Evolutionary conservation across 2,888 invertebrate species (phyloP).

Genomic region (Parnassius mnemosyne): DNA sequence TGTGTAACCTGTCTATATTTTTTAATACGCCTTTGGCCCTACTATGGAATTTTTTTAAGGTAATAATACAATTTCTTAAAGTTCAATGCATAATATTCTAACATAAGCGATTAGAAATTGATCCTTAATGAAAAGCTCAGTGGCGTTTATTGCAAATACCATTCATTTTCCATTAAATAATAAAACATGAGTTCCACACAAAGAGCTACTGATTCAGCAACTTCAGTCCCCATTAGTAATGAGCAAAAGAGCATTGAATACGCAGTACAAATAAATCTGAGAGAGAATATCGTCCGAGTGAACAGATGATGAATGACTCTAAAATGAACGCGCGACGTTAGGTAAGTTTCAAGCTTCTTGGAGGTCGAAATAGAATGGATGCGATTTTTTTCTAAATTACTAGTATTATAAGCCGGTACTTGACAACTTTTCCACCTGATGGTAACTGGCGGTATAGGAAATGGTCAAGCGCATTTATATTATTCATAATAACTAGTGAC

Average conservation of each 20-base stretch:
- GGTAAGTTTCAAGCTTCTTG: slow-evolving; percentile 9
- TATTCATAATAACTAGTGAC: background rate
- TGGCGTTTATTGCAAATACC: background rate
- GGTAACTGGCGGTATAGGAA: background rate
- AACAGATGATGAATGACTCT: slow-evolving; percentile 70
- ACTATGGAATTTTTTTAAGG: too few relatives aligned
- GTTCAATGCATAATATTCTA: too few relatives aligned
- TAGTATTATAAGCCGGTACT: too few relatives aligned
- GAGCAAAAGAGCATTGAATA: slow-evolving; percentile 51
- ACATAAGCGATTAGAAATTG: too few relatives aligned
- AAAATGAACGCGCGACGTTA: slow-evolving; percentile 52
- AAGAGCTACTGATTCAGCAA: slow-evolving; percentile 40
- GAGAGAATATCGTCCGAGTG: slow-evolving; percentile 50
- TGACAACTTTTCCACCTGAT: too few relatives aligned
- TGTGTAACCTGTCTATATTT: too few relatives aligned
- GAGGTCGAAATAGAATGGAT: too few relatives aligned
- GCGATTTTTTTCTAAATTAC: too few relatives aligned
- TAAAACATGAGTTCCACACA: slow-evolving; percentile 16
- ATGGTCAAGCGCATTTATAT: background rate
- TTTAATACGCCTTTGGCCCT: too few relatives aligned
- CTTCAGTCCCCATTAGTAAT: slow-evolving; percentile 51
- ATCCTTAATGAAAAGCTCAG: too few relatives aligned
- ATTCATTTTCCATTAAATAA: slow-evolving; percentile 18
- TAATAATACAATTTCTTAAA: too few relatives aligned
- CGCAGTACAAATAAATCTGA: slow-evolving; percentile 57